Base-by-base conservation (phyloP, 2,797 vertebrate species). In the Avahi laniger region DNA sequence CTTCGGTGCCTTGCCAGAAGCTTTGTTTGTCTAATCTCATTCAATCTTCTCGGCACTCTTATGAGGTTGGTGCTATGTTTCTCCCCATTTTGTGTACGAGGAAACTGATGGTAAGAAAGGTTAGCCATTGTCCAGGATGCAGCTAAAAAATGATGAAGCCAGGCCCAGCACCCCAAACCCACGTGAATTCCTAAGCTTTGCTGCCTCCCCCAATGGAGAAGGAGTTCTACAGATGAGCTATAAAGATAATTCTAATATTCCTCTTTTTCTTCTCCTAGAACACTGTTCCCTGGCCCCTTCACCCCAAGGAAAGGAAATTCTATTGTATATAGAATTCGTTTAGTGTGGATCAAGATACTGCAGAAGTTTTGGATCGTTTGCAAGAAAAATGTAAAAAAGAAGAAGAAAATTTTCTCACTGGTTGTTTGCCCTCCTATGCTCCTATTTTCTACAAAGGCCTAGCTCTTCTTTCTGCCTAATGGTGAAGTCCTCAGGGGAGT, bases 251-350 rank as follows among this genome's bases (percentile, higher is more conserved):
- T 78, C n/a, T 50, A 57, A 11, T 35, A 24, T 80, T 82, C 15
- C 7, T 50, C 26, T 48, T 79, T 54, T 79, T 22, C 4, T 46
- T 59, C 43, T 35, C 79, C 41, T 38, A 57, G 5, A 76, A 35
- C 18, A 63, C 14, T 46, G 38, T 50, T 33, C 2, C 18, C 1
- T 22, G 12, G 9, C 15, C 7, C 17, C 28, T 41, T 38, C 1
- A 54, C 17, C 2, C 9, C 30, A 96, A 93, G 76, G 13, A 84
- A 93, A 95, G 28, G 65, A 96, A 67, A 80, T 89, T 89, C 72
- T 76, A 9, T 80, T 61, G 15, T 82, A 50, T 70, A 75, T 46
- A 78, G 67, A 82, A 70, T 75, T 95, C 92, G 35, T 54, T 95
- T 87, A 48, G 41, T 82, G 24, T 61, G 57, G 54, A 91, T 89